Evolutionary conservation across 1,140 invertebrate species (phyloP).

Genomic region (Aporrectodea caliginosa): DNA sequence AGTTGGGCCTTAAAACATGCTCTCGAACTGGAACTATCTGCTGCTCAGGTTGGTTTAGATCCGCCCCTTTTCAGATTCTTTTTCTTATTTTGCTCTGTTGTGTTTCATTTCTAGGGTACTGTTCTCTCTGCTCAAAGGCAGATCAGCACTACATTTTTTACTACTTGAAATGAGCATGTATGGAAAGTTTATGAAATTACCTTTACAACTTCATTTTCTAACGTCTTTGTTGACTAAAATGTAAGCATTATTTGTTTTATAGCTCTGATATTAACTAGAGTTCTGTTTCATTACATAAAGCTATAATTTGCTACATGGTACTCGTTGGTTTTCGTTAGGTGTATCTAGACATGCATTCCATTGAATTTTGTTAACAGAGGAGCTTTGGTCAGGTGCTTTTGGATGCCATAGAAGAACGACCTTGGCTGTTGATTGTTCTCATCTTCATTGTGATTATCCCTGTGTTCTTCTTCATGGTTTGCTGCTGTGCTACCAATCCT

Average conservation of each 20-base stretch:
- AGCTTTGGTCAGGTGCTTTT: constrained; percentile 74
- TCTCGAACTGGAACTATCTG: too few species aligned
- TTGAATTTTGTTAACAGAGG: constrained; percentile 64
- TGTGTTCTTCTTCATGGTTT: constrained; percentile 71
- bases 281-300: too few species aligned
- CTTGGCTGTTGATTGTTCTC: constrained; percentile 85
- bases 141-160: too few species aligned
- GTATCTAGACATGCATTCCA: background rate
- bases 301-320: too few species aligned
- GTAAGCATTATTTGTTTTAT: background rate
- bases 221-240: background rate
- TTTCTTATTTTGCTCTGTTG: too few species aligned
- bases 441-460: constrained; percentile 75
- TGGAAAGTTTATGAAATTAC: background rate
- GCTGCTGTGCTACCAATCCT: constrained; percentile 64
- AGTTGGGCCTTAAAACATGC: too few species aligned
- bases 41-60: too few species aligned
- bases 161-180: too few species aligned
- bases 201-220: background rate
- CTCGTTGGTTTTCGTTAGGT: too few species aligned
- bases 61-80: too few species aligned
- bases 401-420: constrained; percentile 78
- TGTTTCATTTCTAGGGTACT: too few species aligned
- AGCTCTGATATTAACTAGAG: background rate
- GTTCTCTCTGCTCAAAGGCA: too few species aligned